Evolutionary conservation across 1,140 invertebrate genomes (phyloP).

Genomic region (Ceratosolen fusciceps): DNA sequence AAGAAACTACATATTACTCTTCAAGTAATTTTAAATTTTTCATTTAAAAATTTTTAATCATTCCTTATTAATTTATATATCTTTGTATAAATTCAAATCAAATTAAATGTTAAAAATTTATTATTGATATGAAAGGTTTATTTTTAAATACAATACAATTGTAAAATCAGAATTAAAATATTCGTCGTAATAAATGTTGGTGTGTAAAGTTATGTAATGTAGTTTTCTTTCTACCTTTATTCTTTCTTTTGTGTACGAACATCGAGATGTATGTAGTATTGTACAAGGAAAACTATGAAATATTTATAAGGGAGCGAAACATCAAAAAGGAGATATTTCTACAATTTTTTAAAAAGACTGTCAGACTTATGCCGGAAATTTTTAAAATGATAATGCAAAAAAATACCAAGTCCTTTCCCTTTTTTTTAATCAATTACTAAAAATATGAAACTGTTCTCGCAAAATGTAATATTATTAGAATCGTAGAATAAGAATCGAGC

Average conservation of each 20-base stretch:
- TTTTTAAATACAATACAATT: too few species aligned
- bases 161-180: background rate
- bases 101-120: too few species aligned
- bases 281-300: conserved; percentile 33
- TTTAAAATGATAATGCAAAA: background rate
- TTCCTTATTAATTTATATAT: too few species aligned
- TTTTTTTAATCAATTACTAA: too few species aligned
- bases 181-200: background rate
- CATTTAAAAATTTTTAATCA: background rate
- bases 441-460: too few species aligned
- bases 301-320: conserved; percentile 32
- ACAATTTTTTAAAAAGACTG: too few species aligned
- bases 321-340: background rate
- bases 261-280: conserved; percentile 25
- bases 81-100: too few species aligned
- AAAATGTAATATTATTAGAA: too few species aligned
- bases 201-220: background rate
- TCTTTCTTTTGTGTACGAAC: background rate
- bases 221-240: background rate
- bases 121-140: too few species aligned
- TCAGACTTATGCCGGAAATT: too few species aligned
- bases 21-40: background rate
- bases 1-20: background rate
- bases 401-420: background rate
- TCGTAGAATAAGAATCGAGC: too few species aligned